Evolutionary conservation across 2,888 invertebrate species (phyloP).

Genomic region (Leucophenga montana): DNA sequence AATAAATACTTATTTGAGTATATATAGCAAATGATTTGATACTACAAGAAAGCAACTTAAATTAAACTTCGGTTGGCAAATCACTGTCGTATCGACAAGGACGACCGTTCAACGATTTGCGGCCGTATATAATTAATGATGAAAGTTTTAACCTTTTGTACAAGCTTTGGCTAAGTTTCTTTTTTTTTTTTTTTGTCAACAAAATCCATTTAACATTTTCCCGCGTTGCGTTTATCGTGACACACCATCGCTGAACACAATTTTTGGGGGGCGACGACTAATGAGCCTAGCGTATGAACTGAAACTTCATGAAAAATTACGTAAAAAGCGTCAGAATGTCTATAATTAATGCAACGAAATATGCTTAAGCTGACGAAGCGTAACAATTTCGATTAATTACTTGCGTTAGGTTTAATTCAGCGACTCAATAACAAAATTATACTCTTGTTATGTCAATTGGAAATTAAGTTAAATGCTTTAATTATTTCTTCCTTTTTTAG

Average conservation of each 20-base stretch:
- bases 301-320: not conserved
- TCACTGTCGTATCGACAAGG: not conserved
- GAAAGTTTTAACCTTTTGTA: constrained; percentile 58
- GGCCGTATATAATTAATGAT: constrained; percentile 57
- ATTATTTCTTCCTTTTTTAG: not conserved
- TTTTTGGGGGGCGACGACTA: constrained; percentile 9
- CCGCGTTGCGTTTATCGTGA: not conserved
- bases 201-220: constrained; percentile 7
- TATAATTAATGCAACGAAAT: constrained; percentile 1
- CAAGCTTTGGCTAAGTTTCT: constrained; percentile 39
- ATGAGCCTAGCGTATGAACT: too few species aligned
- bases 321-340: not conserved
- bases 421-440: constrained; percentile 1
- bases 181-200: constrained; percentile 16
- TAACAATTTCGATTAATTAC: not conserved
- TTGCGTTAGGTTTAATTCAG: not conserved
- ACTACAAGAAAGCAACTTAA: not conserved
- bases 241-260: not conserved
- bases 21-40: not conserved
- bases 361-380: not conserved
- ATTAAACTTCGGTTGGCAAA: not conserved
- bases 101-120: constrained; percentile 9
- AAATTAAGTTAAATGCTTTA: not conserved
- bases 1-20: not conserved
- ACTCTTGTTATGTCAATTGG: not conserved